Evolutionary conservation across 2,797 vertebrate genomes (phyloP).

Genomic region (Phaenicophaeus curvirostris): DNA sequence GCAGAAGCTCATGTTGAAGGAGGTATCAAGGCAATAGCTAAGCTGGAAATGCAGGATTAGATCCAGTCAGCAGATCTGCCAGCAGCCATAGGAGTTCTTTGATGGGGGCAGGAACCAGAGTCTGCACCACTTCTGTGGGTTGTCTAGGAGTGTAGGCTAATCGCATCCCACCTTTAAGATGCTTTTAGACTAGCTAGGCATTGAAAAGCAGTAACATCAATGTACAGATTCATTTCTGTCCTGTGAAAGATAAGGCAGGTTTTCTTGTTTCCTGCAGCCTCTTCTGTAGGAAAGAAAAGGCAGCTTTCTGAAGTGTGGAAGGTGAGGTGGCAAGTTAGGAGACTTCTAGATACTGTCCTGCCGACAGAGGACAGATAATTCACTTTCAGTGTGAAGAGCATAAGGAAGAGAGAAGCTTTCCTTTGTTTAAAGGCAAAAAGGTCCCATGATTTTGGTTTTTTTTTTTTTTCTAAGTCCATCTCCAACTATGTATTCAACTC

Average conservation of each 20-base stretch:
- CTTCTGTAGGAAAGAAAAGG: neutral
- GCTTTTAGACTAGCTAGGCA: neutral
- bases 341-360: neutral
- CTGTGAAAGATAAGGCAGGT: neutral
- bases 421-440: neutral
- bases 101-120: neutral
- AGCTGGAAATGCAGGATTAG: neutral
- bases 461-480: no score
- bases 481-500: neutral
- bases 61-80: neutral
- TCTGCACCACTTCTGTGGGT: no score
- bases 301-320: neutral
- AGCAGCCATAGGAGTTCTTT: neutral
- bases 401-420: neutral
- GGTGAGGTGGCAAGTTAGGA: neutral
- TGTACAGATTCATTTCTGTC: neutral
- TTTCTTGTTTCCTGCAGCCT: neutral
- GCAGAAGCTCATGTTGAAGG: neutral
- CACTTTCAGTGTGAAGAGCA: neutral
- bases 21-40: neutral
- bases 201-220: neutral
- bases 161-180: neutral
- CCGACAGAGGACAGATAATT: neutral
- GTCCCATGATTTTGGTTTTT: neutral
- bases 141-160: neutral